phyloP scores from a whole-genome alignment of 1,140 invertebrate species.

The Bradysia coprophila region DNA sequence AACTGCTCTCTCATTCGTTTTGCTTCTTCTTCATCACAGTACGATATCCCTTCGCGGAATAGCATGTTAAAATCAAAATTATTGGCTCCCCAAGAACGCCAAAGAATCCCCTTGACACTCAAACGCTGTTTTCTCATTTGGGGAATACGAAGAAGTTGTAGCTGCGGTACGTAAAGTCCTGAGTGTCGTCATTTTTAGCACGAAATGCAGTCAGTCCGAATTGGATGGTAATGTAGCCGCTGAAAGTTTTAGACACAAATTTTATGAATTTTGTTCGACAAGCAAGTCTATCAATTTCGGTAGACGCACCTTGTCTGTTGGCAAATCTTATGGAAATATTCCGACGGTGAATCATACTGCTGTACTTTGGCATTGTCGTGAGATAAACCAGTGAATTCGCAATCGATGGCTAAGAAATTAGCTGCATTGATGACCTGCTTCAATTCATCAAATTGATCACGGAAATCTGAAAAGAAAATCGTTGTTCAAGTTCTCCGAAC shows the following conservation, averaged over 20 bases:
- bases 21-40: slow-evolving; percentile 31
- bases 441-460: slow-evolving; percentile 36
- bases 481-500: neutral
- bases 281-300: no score
- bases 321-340: slow-evolving; percentile 53
- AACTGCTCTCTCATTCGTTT: slow-evolving; percentile 34
- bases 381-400: slow-evolving; percentile 55
- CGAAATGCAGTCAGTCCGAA: slow-evolving; percentile 46
- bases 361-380: slow-evolving; percentile 29
- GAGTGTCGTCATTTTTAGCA: slow-evolving; percentile 17
- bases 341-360: slow-evolving; percentile 48
- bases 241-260: no score
- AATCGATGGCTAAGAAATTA: slow-evolving; percentile 51
- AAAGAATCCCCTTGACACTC: slow-evolving; percentile 57
- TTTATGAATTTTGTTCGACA: no score
- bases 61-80: slow-evolving; percentile 83
- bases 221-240: slow-evolving; percentile 61
- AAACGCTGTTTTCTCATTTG: slow-evolving; percentile 51
- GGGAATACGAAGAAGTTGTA: slow-evolving; percentile 76
- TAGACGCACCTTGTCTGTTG: no score
- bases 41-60: slow-evolving; percentile 56
- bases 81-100: slow-evolving; percentile 57
- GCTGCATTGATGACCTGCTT: slow-evolving; percentile 36
- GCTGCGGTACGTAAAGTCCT: slow-evolving; percentile 39
- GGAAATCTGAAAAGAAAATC: slow-evolving; percentile 40